A percentile compares a stretch with the other conserved stretches of the same genome.
These are phyloP conservation scores for Chamaea fasciata DNA, from an alignment of 2,113 vertebrate genomes.

Conservation along the genomic window DNA sequence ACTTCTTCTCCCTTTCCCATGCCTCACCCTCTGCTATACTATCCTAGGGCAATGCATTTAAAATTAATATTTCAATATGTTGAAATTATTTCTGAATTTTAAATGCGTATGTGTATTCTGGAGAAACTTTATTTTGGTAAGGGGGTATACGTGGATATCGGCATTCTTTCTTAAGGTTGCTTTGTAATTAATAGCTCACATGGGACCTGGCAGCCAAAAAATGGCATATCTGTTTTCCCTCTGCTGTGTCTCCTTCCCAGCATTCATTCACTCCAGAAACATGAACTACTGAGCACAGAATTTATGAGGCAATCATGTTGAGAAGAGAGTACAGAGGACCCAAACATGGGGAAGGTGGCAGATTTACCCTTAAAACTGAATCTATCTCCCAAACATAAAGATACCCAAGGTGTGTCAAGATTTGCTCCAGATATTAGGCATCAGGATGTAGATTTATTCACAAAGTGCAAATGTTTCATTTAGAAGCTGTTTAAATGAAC, in stretches of 20 bases:
- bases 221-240: not conserved
- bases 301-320: not conserved
- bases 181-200: not conserved
- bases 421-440: not conserved
- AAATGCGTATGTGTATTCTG: not conserved
- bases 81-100: not conserved
- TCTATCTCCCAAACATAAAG: not conserved
- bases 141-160: accelerated
- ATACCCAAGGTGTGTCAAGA: not conserved
- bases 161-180: not conserved
- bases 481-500: slow-evolving; percentile 1
- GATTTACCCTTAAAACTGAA: not conserved
- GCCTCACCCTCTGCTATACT: not conserved
- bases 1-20: not conserved
- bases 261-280: not conserved
- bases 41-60: not conserved
- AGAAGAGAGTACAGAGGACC: not conserved
- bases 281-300: not conserved
- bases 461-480: not conserved
- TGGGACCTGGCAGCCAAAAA: not conserved
- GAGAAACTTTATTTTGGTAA: not conserved
- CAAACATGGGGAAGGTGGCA: not conserved
- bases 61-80: not conserved
- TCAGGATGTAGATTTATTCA: slow-evolving; percentile 19
- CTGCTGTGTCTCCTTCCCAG: not conserved